Conservation (phyloP, 2,888 invertebrate species). For the Digitonthophagus gazella region DNA sequence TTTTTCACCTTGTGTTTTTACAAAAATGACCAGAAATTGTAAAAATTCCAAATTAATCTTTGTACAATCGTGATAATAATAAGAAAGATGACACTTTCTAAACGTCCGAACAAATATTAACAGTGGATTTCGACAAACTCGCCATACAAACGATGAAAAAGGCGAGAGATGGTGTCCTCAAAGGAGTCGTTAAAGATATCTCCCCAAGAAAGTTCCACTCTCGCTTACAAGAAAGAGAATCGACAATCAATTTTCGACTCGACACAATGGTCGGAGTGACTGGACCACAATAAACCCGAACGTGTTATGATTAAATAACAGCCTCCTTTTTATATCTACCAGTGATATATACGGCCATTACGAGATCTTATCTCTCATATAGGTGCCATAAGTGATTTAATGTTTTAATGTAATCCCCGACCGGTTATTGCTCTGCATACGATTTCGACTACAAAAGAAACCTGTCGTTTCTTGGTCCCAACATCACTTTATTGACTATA, state of each 20-base stretch:
- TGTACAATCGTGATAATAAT: too few species aligned
- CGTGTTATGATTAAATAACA: conserved; percentile 28
- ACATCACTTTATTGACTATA: neutral
- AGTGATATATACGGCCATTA: conserved; percentile 24
- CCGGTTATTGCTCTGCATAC: conserved; percentile 23
- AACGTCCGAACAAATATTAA: neutral
- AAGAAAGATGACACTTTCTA: neutral
- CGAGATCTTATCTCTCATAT: conserved; percentile 21
- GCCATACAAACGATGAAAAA: too few species aligned
- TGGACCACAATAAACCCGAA: conserved; percentile 22
- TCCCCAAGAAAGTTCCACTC: neutral
- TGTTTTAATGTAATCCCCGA: conserved; percentile 20
- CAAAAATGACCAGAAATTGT: too few species aligned
- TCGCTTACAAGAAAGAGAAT: conserved; percentile 8
- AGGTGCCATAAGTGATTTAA: conserved; percentile 24
- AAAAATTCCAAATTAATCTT: neutral
- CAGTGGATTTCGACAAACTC: too few species aligned
- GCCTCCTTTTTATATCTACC: conserved; percentile 21
- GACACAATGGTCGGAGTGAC: conserved; percentile 21
- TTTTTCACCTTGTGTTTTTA: too few species aligned
- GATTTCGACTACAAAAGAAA: too few species aligned
- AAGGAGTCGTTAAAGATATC: neutral
- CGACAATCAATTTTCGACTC: conserved; percentile 22
- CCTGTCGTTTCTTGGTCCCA: too few species aligned
- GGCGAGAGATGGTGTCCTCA: too few species aligned